These are phyloP conservation scores for Orchestes rusci DNA, from an alignment of 2,888 invertebrate genomes.

Conservation along the genomic window DNA sequence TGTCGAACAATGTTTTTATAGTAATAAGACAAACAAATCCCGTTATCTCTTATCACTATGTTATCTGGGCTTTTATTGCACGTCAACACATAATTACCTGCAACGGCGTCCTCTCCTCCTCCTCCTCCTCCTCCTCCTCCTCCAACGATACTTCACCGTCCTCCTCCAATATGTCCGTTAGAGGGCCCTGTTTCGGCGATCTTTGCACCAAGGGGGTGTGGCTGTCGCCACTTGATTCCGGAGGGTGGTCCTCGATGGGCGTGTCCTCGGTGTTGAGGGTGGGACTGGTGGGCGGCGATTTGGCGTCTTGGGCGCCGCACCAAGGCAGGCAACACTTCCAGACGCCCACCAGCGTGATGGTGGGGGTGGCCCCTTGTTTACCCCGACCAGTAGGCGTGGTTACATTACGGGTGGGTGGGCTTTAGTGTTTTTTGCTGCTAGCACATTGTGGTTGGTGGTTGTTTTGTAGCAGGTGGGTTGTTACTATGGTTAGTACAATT, in stretches of 20 bases:
- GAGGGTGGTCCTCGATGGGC: not conserved
- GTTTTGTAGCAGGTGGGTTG: too few relatives aligned
- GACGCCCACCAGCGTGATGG: conserved; percentile 64
- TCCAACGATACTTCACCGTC: conserved; percentile 51
- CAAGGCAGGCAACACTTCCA: conserved; percentile 80
- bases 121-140: conserved; percentile 34
- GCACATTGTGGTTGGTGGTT: too few relatives aligned
- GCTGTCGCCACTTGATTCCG: conserved; percentile 6
- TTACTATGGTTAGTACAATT: too few relatives aligned
- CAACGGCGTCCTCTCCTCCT: conserved; percentile 40
- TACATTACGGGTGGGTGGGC: not conserved
- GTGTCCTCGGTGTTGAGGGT: not conserved
- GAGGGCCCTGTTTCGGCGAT: conserved; percentile 61
- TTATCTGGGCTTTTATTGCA: too few relatives aligned
- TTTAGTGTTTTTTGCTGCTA: not conserved
- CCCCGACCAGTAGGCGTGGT: conserved; percentile 9
- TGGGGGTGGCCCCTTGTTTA: conserved; percentile 18
- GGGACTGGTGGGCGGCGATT: conserved; percentile 28
- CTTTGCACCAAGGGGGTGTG: conserved; percentile 43
- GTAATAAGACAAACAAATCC: conserved; percentile 6
- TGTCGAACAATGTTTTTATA: conserved; percentile 18
- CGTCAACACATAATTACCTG: too few relatives aligned
- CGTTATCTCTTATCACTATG: not conserved
- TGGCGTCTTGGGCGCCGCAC: conserved; percentile 62
- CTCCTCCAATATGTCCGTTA: conserved; percentile 79